phyloP scores from a whole-genome alignment of 2,797 vertebrate genomes.

The Coregonus suidteri region DNA sequence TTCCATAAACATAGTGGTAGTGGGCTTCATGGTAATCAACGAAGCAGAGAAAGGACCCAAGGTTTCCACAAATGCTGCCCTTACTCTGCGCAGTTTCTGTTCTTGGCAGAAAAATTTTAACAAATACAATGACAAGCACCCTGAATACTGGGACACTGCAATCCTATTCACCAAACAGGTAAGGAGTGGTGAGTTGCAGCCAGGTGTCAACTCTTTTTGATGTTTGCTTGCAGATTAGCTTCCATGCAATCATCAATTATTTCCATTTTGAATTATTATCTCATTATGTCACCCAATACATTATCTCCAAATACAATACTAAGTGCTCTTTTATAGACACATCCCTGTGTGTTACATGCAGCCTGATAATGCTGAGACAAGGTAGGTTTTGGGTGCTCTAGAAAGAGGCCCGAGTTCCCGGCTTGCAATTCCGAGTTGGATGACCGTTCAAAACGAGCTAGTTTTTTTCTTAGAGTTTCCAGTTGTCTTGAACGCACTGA shows the following conservation, averaged over 20 bases:
- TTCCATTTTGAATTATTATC: slow-evolving; percentile 32
- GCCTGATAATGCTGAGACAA: not conserved
- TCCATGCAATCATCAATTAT: slow-evolving; percentile 16
- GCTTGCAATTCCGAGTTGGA: too few relatives aligned
- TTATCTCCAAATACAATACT: not conserved
- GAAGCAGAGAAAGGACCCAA: slow-evolving; percentile 92
- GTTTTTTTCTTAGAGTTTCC: too few relatives aligned
- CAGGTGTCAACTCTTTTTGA: not conserved
- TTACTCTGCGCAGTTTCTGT: slow-evolving; percentile 96
- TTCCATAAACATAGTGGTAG: slow-evolving; percentile 89
- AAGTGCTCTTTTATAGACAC: not conserved
- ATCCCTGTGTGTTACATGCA: not conserved
- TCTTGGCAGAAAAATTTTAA: slow-evolving; percentile 98
- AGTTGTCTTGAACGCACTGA: too few relatives aligned
- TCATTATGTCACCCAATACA: slow-evolving; percentile 7
- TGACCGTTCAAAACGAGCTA: too few relatives aligned
- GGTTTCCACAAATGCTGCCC: slow-evolving; percentile 89
- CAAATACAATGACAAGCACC: slow-evolving; percentile 91
- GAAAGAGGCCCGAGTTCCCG: too few relatives aligned
- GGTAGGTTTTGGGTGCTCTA: not conserved
- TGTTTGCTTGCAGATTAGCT: too few relatives aligned
- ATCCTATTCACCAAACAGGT: slow-evolving; percentile 98
- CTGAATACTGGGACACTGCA: slow-evolving; percentile 97
- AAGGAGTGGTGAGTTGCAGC: slow-evolving; percentile 49
- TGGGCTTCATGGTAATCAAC: slow-evolving; percentile 89